Percentiles rank a stretch among this genome's conserved stretches.
phyloP scores from a whole-genome alignment of 2,113 vertebrate genomes.

The Thinocorus orbignyianus region DNA sequence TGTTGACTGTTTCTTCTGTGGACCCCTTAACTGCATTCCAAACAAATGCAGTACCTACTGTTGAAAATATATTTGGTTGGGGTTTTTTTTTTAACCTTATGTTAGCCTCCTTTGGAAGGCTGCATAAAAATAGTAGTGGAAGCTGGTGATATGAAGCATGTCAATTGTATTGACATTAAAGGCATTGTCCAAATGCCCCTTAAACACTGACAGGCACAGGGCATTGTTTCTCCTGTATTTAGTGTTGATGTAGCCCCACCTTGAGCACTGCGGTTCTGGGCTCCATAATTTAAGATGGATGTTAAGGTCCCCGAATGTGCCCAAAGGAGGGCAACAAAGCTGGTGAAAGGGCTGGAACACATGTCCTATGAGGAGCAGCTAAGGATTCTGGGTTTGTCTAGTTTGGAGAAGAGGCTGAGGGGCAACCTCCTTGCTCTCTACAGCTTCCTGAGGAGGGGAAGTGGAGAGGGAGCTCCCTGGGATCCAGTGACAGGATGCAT shows the following conservation, averaged over 20 bases:
- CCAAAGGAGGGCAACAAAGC: neutral
- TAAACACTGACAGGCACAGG: neutral
- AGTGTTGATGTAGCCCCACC: neutral
- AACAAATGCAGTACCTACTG: conserved; percentile 8
- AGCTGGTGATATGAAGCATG: neutral
- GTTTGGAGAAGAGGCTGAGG: neutral
- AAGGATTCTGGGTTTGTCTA: neutral
- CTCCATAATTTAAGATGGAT: neutral
- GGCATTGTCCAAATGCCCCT: neutral
- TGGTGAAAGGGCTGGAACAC: neutral
- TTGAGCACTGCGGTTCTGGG: neutral
- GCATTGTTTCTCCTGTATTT: neutral
- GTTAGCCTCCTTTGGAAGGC: neutral
- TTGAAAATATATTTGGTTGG: conserved; percentile 14
- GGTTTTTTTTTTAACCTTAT: neutral
- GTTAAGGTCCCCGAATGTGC: neutral
- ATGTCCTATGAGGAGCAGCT: neutral
- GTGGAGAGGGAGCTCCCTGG: neutral
- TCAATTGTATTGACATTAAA: neutral
- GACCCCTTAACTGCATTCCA: conserved; percentile 23
- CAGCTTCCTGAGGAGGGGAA: neutral
- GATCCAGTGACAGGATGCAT: too few species aligned
- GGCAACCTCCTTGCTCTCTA: neutral
- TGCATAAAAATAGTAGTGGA: neutral
- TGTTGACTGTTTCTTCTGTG: conserved; percentile 40